These are phyloP conservation scores for Poecilus cupreus DNA, from an alignment of 2,888 invertebrate species.

Conservation along the genomic window DNA sequence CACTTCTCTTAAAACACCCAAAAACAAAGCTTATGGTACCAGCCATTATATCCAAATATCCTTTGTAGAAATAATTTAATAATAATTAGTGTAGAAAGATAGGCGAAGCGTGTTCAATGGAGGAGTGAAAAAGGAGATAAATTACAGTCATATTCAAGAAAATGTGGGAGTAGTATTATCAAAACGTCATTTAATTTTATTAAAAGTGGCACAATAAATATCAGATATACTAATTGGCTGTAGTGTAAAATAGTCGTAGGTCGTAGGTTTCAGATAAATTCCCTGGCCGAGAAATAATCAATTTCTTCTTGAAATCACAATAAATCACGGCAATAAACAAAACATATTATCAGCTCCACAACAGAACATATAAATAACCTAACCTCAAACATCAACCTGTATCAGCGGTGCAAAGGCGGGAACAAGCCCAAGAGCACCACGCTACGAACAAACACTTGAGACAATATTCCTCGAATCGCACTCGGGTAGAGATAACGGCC, in stretches of 20 bases:
- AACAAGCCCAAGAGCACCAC: neutral
- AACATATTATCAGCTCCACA: constrained; percentile 27
- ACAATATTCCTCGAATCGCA: constrained; percentile 19
- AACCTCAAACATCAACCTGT: neutral
- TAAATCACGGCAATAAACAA: constrained; percentile 41
- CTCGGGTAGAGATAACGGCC: neutral
- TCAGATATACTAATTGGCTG: constrained; percentile 24
- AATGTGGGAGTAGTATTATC: neutral
- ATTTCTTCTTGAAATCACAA: neutral
- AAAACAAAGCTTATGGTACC: too few relatives aligned
- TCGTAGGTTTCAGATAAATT: constrained; percentile 14
- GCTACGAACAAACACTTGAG: neutral
- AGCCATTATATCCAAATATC: too few relatives aligned
- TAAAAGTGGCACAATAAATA: constrained; percentile 38
- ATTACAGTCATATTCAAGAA: neutral
- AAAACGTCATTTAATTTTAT: constrained; percentile 13
- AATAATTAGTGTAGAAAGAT: neutral
- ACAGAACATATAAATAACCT: constrained; percentile 26
- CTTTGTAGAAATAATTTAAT: neutral
- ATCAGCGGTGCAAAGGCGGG: constrained; percentile 2
- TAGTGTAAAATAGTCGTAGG: constrained; percentile 24
- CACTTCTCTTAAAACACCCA: too few relatives aligned
- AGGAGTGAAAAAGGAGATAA: neutral
- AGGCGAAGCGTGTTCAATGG: too few relatives aligned
- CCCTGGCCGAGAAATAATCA: constrained; percentile 20